Evolutionary conservation across 2,888 invertebrate genomes (phyloP), one percentile per base, ranked within the genome.

Genomic region (Pandemis cinnamomeana): DNA sequence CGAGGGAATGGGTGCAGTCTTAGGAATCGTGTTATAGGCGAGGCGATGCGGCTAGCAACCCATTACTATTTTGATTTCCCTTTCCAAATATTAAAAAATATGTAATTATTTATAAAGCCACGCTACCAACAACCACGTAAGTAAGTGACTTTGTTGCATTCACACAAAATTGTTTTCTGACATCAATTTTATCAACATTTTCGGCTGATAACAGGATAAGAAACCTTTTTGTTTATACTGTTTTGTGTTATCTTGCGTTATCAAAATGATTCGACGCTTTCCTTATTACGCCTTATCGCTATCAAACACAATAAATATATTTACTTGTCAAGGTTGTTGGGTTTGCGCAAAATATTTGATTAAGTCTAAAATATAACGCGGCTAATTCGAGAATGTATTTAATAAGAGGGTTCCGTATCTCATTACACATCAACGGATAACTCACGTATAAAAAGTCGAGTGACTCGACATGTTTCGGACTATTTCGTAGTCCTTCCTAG

Each of bases 171-270:
- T 27, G 58, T 27, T 58, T 58, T 58, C 58, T 27, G 58, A 58
- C 27, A 27, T 58, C 27, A 58, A 58, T 58, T 27, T 58, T 58
- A 58, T 58, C 58, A 58, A 27, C 5, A 11, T 10, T 58, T 58
- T 58, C 11, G 27, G 3, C 27, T 4, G 58, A 58, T 27, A 20
- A 8, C 27, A 10, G 27, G 58, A 58, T 27, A 58, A 58, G 27
- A 7, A 27, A 55, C 20, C 20, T 55, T 58, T 58, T 27, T 58
- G 58, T 58, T 58, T 58, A 58, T 58, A 58, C 58, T 58, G 20
- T 58, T 27, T 27, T 5, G 0, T 11, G 27, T 11, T 58, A 58
- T 58, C 58, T 7, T 27, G 5, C n/a, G 58, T 58, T 58, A 58
- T 58, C 58, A 11, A 27, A 27, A 27, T 58, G 58, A 58, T 27